These are phyloP conservation scores for Centruroides sculpturatus DNA, from an alignment of 1,140 invertebrate species.

Conservation along the genomic window DNA sequence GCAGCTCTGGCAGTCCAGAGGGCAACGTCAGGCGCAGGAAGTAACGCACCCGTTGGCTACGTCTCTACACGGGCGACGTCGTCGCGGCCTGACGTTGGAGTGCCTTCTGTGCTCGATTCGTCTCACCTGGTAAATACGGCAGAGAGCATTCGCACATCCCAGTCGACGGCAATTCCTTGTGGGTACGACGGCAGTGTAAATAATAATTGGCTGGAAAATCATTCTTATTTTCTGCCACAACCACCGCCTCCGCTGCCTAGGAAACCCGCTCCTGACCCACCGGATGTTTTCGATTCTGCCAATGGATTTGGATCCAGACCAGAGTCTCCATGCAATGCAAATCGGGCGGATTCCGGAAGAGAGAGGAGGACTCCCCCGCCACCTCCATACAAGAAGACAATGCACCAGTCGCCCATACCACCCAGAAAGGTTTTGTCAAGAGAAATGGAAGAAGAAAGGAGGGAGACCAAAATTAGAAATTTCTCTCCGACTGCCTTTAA, in stretches of 20 bases:
- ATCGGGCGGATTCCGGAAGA: slow-evolving; percentile 5
- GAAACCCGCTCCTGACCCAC: slow-evolving; percentile 43
- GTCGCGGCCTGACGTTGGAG: not conserved
- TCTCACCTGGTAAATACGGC: slow-evolving; percentile 21
- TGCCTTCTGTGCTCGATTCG: not conserved
- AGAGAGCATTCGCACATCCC: slow-evolving; percentile 21
- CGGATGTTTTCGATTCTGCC: slow-evolving; percentile 27
- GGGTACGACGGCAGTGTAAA: slow-evolving; percentile 27
- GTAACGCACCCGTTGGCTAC: too few relatives aligned
- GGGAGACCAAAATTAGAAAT: slow-evolving; percentile 64
- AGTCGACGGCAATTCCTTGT: slow-evolving; percentile 17
- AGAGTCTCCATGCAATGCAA: slow-evolving; percentile 11
- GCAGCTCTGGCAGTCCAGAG: slow-evolving; percentile 55
- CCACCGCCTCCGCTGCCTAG: slow-evolving; percentile 31
- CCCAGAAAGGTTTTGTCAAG: slow-evolving; percentile 81
- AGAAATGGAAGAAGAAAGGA: slow-evolving; percentile 80
- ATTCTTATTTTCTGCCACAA: slow-evolving; percentile 37
- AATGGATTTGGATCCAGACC: slow-evolving; percentile 5
- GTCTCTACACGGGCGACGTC: too few relatives aligned
- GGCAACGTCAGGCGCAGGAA: slow-evolving; percentile 27
- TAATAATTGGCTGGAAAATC: slow-evolving; percentile 43
- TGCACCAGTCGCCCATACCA: slow-evolving; percentile 82
- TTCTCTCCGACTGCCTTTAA: slow-evolving; percentile 94
- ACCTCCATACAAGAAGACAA: slow-evolving; percentile 11
- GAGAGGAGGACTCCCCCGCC: not conserved